Evolutionary conservation across 2,113 vertebrate species (phyloP), one percentile per base, ranked within the genome.

Genomic region (Gobio gobio): DNA sequence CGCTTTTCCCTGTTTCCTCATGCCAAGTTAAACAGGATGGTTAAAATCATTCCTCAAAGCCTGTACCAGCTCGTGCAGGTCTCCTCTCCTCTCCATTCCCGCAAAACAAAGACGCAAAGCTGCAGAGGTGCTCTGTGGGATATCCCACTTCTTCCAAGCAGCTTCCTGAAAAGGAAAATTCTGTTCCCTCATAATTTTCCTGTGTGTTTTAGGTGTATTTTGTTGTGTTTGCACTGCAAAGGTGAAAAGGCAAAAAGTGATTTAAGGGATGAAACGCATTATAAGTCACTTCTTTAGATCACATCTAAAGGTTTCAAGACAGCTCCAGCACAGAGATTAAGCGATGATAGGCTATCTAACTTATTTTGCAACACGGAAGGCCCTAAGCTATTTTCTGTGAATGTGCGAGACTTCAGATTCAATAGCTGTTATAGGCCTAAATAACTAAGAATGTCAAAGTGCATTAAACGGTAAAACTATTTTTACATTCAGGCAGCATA

Each of bases 11-110:
- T 85, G 86, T 20, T 73, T 88, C 10, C 1, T 66, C 47, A 86
- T 45, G 92, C 93, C 93, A 93, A 93, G 59, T 56, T 89, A 93
- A 94, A 94, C 92, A 94, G 89, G 89, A 88, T 84, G 91, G 91
- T 93, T 88, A 91, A 92, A 75, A 91, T 90, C 86, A 89, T 88
- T 77, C 75, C 86, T 82, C 85, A 89, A 83, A 85, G 85, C 74
- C 78, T 63, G 81, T 70, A 85, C 64, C 74, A 79, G 70, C 80
- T 87, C 81, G 79, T 76, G 26, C 18, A 87, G 87, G 59, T 78
- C 85, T 87, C 83, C 78, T 81, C 47, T 85, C 82, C 82, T 83
- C 73, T 51, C 73, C 13, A 76, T 3, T 24, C 79, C 54, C 79
- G 78, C n/a, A 26, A 72, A 76, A 36, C 83, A 64, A 85, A 77